These are phyloP conservation scores for Oryctes rhinoceros DNA, from an alignment of 1,140 invertebrate genomes.

Conservation along the genomic window DNA sequence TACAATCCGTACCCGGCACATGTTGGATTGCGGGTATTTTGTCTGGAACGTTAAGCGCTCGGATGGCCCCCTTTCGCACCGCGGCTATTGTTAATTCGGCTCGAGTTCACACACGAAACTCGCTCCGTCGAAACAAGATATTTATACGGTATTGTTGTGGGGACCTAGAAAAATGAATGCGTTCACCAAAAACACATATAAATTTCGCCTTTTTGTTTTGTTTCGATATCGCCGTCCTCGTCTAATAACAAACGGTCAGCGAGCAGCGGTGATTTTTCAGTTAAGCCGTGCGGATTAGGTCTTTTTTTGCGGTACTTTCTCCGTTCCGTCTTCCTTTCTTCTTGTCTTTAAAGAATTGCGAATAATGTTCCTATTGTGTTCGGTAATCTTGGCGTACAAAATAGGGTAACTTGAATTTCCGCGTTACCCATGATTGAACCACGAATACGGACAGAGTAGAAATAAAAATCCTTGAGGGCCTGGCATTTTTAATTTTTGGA, in stretches of 20 bases:
- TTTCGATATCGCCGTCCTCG: not conserved
- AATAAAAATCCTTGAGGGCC: not conserved
- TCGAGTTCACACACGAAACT: slow-evolving; percentile 46
- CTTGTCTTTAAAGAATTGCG: slow-evolving; percentile 13
- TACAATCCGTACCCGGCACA: slow-evolving; percentile 45
- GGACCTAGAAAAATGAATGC: slow-evolving; percentile 43
- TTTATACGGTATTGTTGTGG: slow-evolving; percentile 49
- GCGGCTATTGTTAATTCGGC: slow-evolving; percentile 44
- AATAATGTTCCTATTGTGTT: not conserved
- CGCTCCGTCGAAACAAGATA: slow-evolving; percentile 45
- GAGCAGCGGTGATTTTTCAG: slow-evolving; percentile 21
- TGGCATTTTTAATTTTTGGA: no score
- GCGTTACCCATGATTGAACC: not conserved
- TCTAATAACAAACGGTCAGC: slow-evolving; percentile 16
- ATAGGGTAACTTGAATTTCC: not conserved
- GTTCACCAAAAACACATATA: slow-evolving; percentile 13
- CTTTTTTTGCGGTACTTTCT: not conserved
- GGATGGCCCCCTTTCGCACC: not conserved
- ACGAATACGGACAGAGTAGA: not conserved
- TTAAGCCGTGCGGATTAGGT: slow-evolving; percentile 23
- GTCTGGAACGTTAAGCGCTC: slow-evolving; percentile 43
- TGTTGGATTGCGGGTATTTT: slow-evolving; percentile 48
- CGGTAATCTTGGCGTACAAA: not conserved
- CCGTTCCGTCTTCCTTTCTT: not conserved
- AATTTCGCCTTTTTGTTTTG: not conserved